Conservation (phyloP, 2,113 vertebrate genomes). For the Syngnathoides biaculeatus region DNA sequence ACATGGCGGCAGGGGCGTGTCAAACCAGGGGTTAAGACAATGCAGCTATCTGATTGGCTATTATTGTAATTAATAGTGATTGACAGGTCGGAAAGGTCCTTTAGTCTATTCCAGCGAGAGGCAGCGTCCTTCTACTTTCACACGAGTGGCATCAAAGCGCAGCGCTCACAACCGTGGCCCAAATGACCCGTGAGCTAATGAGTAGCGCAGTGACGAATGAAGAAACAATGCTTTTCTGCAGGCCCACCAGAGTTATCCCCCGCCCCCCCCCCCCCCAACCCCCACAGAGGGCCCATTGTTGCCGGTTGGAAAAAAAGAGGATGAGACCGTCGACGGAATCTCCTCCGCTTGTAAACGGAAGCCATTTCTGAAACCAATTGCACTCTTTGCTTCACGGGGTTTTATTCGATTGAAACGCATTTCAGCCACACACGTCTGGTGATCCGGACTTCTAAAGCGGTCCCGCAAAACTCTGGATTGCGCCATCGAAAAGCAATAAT, state of each 20-base stretch:
- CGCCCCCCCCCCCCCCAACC: too few species aligned
- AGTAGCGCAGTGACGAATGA: constrained; percentile 47
- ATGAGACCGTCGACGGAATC: constrained; percentile 26
- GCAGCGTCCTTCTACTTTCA: background rate
- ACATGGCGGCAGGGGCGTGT: too few species aligned
- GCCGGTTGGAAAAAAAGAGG: constrained; percentile 38
- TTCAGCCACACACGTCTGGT: background rate
- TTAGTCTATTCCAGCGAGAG: background rate
- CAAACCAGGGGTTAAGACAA: too few species aligned
- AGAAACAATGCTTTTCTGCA: constrained; percentile 64
- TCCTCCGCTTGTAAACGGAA: constrained; percentile 16
- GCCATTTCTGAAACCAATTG: background rate
- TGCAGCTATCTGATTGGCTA: too few species aligned
- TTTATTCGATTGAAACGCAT: background rate
- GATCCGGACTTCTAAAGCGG: constrained; percentile 6
- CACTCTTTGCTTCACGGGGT: background rate
- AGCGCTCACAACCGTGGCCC: constrained; percentile 2
- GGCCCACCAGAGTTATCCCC: constrained; percentile 41
- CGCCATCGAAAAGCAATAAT: constrained; percentile 10
- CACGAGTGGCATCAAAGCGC: background rate
- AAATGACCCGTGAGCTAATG: constrained; percentile 50
- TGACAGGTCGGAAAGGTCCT: too few species aligned
- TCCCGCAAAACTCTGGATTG: background rate
- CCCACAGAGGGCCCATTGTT: constrained; percentile 70
- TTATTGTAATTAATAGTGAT: too few species aligned